These are phyloP conservation scores for Cirrhinus molitorella DNA, from an alignment of 2,797 vertebrate species.

Conservation along the genomic window DNA sequence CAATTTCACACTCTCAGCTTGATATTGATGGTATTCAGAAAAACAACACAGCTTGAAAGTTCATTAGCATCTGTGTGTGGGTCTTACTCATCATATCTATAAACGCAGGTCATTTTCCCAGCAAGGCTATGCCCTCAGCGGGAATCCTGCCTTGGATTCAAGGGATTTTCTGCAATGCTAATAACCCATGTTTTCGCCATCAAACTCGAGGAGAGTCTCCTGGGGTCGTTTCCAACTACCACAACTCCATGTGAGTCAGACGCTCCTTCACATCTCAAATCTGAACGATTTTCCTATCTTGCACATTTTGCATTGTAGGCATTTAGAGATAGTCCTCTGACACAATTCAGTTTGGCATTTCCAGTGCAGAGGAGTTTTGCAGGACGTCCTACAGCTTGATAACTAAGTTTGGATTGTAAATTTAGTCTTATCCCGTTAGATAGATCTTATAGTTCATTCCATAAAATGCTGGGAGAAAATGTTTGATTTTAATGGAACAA, in stretches of 20 bases:
- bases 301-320: background rate
- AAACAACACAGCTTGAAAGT: background rate
- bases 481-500: background rate
- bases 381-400: background rate
- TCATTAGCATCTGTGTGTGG: background rate
- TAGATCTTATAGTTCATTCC: background rate
- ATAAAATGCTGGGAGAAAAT: background rate
- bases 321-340: background rate
- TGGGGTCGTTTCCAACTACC: slow-evolving; percentile 94
- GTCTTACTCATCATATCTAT: slow-evolving; percentile 10
- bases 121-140: slow-evolving; percentile 96
- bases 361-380: background rate
- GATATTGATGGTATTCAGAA: background rate
- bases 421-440: background rate
- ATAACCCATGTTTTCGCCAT: slow-evolving; percentile 93
- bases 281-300: slow-evolving; percentile 9
- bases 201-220: slow-evolving; percentile 89
- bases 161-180: slow-evolving; percentile 95
- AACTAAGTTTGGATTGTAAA: background rate
- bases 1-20: background rate
- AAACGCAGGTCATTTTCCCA: slow-evolving; percentile 93
- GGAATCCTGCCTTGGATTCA: slow-evolving; percentile 94
- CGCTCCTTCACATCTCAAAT: background rate
- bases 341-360: background rate
- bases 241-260: slow-evolving; percentile 89